Evolutionary conservation across 2,888 invertebrate genomes (phyloP).

Genomic region (Graphium colonna): DNA sequence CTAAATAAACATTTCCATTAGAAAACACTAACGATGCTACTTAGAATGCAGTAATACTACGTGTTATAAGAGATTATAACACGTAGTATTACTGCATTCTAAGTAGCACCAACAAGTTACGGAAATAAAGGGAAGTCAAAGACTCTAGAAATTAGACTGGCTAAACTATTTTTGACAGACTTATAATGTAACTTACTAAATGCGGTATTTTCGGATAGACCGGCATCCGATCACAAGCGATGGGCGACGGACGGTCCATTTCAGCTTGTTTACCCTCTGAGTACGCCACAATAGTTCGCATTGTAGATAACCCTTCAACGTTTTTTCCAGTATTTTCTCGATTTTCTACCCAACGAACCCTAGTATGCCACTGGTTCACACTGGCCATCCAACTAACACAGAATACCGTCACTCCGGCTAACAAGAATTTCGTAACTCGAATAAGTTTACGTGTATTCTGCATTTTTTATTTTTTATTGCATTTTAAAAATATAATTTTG

Average conservation of each 20-base stretch:
- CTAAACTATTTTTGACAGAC: no score
- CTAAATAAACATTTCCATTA: no score
- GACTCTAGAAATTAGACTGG: no score
- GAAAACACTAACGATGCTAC: no score
- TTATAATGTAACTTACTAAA: slow-evolving; percentile 58
- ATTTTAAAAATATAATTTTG: slow-evolving; percentile 19
- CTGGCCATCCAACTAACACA: slow-evolving; percentile 70
- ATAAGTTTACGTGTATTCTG: slow-evolving; percentile 41
- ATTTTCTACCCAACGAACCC: slow-evolving; percentile 48
- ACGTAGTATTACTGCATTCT: no score
- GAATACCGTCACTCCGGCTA: slow-evolving; percentile 64
- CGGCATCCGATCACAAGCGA: slow-evolving; percentile 62
- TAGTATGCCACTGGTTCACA: slow-evolving; percentile 63
- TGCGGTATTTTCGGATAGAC: slow-evolving; percentile 52
- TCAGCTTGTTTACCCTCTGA: slow-evolving; percentile 78
- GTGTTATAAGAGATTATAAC: no score
- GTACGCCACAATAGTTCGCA: no score
- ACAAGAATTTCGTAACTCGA: slow-evolving; percentile 57
- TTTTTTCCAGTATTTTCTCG: slow-evolving; percentile 28
- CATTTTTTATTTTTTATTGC: slow-evolving; percentile 38
- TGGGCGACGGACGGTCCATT: slow-evolving; percentile 67
- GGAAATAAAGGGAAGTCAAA: no score
- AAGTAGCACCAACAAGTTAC: no score
- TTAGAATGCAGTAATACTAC: no score
- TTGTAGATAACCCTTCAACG: slow-evolving; percentile 40